Evolutionary conservation across 2,888 invertebrate genomes (phyloP).

Genomic region (Epistrophe grossulariae): DNA sequence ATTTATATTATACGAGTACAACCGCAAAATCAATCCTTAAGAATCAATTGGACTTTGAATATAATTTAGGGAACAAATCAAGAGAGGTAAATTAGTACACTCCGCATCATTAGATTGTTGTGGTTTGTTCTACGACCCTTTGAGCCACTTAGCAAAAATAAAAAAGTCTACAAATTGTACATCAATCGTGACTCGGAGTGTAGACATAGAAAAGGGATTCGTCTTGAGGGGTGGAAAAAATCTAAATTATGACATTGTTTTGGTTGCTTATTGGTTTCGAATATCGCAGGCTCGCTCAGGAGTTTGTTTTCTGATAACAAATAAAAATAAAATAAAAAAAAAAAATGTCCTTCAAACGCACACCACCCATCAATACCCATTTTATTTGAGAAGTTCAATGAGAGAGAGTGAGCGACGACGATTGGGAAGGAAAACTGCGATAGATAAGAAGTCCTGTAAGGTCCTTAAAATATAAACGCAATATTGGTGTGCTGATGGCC

Average conservation of each 20-base stretch:
- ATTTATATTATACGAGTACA: neutral
- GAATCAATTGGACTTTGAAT: slow-evolving; percentile 71
- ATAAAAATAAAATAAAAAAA: slow-evolving; percentile 20
- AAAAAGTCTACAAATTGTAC: neutral
- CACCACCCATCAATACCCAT: slow-evolving; percentile 5
- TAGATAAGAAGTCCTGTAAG: slow-evolving; percentile 59
- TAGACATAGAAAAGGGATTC: no score
- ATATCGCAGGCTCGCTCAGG: slow-evolving; percentile 3
- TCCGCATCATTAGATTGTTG: neutral
- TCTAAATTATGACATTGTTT: slow-evolving; percentile 77
- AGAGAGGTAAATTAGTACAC: slow-evolving; percentile 50
- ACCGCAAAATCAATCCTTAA: slow-evolving; percentile 64
- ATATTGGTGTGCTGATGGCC: slow-evolving; percentile 38
- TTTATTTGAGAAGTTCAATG: slow-evolving; percentile 14
- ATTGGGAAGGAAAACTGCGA: slow-evolving; percentile 25
- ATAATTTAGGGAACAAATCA: slow-evolving; percentile 39
- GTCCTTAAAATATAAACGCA: slow-evolving; percentile 62
- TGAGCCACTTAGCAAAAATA: neutral
- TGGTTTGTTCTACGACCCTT: neutral
- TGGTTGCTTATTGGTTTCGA: slow-evolving; percentile 76
- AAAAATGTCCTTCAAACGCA: slow-evolving; percentile 54
- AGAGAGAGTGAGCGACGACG: neutral
- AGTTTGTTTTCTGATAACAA: slow-evolving; percentile 27
- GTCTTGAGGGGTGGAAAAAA: slow-evolving; percentile 29
- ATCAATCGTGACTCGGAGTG: neutral